These are phyloP conservation scores for Elymnias hypermnestra DNA, from an alignment of 1,140 invertebrate genomes.

Conservation along the genomic window DNA sequence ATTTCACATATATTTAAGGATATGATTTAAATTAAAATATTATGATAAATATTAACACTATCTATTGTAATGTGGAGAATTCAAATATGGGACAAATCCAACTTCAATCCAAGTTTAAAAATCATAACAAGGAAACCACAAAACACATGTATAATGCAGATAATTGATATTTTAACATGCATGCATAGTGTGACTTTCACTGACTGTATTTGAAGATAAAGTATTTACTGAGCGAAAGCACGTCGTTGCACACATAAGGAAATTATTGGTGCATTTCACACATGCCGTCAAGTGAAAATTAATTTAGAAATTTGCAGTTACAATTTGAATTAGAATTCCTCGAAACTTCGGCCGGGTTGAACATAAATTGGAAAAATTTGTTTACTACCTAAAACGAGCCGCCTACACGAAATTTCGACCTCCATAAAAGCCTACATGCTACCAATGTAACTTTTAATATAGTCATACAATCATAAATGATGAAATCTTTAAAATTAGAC, in stretches of 20 bases:
- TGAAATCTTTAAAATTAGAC: not conserved
- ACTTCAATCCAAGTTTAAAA: too few species aligned
- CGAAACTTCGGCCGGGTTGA: not conserved
- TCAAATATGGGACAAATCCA: too few species aligned
- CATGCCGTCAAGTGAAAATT: constrained; percentile 29
- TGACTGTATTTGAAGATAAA: constrained; percentile 36
- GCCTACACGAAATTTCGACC: constrained; percentile 36
- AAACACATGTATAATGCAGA: not conserved
- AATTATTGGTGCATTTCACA: constrained; percentile 50
- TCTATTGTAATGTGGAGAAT: too few species aligned
- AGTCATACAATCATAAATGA: not conserved
- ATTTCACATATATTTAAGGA: too few species aligned
- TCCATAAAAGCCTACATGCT: constrained; percentile 8
- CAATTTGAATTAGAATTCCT: not conserved
- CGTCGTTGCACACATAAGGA: constrained; percentile 32
- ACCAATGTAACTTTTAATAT: not conserved
- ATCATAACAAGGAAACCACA: too few species aligned
- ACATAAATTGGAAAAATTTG: not conserved
- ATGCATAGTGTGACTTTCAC: constrained; percentile 38
- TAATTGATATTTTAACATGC: constrained; percentile 4
- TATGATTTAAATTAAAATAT: too few species aligned
- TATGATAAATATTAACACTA: too few species aligned
- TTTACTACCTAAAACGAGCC: constrained; percentile 1
- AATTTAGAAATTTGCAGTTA: constrained; percentile 6
- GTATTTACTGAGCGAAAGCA: constrained; percentile 43